Conservation (phyloP, 2,113 vertebrate species). For the Gallinago media region DNA sequence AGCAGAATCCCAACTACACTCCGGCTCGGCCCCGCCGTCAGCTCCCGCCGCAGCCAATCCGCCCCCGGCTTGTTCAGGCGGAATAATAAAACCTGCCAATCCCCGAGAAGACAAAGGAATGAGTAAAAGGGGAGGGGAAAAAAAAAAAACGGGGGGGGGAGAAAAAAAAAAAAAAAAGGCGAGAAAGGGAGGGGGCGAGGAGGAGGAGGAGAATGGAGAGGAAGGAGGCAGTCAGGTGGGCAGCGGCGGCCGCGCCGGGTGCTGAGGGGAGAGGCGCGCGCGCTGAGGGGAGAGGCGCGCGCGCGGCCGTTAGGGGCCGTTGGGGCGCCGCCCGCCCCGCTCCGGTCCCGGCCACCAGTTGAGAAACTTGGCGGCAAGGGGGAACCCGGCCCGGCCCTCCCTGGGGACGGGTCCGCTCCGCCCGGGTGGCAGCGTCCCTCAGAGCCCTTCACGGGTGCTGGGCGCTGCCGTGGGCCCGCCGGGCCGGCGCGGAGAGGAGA, state of each 20-base stretch:
- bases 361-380: background rate
- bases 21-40: constrained; percentile 83
- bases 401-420: background rate
- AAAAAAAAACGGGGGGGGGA: too few relatives aligned
- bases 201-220: background rate
- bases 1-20: constrained; percentile 86
- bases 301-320: background rate
- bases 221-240: constrained; percentile 25
- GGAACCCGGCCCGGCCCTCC: background rate
- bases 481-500: background rate
- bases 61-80: constrained; percentile 79
- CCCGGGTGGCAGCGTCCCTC: too few relatives aligned
- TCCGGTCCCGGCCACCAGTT: background rate
- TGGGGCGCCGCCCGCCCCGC: background rate
- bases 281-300: background rate
- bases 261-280: background rate
- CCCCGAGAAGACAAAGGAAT: constrained; percentile 75
- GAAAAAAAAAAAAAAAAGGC: background rate
- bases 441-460: background rate
- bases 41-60: constrained; percentile 81
- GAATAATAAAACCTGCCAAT: constrained; percentile 92
- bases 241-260: background rate
- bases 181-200: background rate
- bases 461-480: background rate
- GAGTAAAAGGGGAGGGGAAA: constrained; percentile 36